These are phyloP conservation scores for Huso huso DNA, from an alignment of 2,797 vertebrate genomes.

Conservation along the genomic window DNA sequence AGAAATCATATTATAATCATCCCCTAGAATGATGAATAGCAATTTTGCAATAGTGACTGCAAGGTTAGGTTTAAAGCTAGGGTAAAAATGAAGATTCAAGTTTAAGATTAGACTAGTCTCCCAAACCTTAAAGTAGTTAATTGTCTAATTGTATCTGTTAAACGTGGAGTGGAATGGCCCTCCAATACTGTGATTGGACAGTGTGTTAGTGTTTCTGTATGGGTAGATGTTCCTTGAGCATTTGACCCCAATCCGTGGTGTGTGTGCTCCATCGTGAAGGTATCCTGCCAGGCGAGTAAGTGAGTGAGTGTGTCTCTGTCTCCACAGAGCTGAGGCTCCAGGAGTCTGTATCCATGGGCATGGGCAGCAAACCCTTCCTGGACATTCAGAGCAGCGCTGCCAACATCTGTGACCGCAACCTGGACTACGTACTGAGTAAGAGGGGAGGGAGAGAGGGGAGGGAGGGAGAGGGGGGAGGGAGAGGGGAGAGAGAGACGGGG, in stretches of 20 bases:
- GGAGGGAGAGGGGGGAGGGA: too few relatives aligned
- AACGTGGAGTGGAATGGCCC: neutral
- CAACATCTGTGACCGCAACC: constrained; percentile 58
- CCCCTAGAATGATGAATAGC: too few relatives aligned
- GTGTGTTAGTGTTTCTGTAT: neutral
- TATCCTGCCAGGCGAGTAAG: neutral
- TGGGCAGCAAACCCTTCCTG: constrained; percentile 76
- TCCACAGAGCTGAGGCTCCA: constrained; percentile 71
- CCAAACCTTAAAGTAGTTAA: constrained; percentile 16
- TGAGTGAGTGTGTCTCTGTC: neutral
- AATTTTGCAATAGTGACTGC: too few relatives aligned
- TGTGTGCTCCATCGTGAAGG: neutral
- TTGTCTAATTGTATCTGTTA: neutral
- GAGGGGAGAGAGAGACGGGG: too few relatives aligned
- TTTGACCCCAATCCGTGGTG: neutral
- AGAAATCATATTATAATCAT: too few relatives aligned
- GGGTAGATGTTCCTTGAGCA: too few relatives aligned
- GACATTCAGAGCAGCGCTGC: constrained; percentile 59
- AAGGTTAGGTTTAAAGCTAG: too few relatives aligned
- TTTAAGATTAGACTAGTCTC: too few relatives aligned
- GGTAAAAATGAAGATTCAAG: too few relatives aligned
- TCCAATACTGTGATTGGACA: neutral
- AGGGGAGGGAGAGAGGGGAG: constrained; percentile 47
- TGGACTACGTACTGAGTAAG: constrained; percentile 63
- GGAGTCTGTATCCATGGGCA: constrained; percentile 77